phyloP scores from a whole-genome alignment of 2,888 invertebrate species.

The Malthinus seriepunctatus region DNA sequence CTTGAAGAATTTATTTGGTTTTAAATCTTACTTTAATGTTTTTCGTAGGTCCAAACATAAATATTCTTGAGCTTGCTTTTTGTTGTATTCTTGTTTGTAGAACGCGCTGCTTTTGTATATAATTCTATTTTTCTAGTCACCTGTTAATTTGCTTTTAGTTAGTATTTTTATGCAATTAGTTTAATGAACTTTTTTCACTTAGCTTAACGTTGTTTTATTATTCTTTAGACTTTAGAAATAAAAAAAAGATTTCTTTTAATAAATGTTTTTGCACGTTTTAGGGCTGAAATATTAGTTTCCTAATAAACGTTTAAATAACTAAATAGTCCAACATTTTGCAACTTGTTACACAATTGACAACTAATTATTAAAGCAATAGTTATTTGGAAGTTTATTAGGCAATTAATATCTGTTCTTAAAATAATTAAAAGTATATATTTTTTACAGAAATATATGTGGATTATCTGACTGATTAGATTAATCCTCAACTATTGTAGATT shows the following conservation, averaged over 20 bases:
- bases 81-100: constrained; percentile 2
- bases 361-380: too few species aligned
- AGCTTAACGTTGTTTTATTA: neutral
- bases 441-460: too few species aligned
- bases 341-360: too few species aligned
- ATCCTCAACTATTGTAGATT: too few species aligned
- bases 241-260: neutral
- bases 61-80: constrained; percentile 15
- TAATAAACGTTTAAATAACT: too few species aligned
- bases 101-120: neutral
- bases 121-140: constrained; percentile 2
- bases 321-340: too few species aligned
- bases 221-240: neutral
- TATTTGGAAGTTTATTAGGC: too few species aligned
- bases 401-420: too few species aligned
- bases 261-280: neutral
- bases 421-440: too few species aligned
- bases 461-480: too few species aligned
- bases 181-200: neutral
- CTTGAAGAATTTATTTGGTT: constrained; percentile 46
- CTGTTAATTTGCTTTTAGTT: neutral
- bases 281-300: too few species aligned
- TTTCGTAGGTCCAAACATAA: constrained; percentile 29
- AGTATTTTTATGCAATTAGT: neutral
- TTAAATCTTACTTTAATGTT: constrained; percentile 52